phyloP scores from a whole-genome alignment of 2,797 vertebrate genomes.

The Xenopus petersii region DNA sequence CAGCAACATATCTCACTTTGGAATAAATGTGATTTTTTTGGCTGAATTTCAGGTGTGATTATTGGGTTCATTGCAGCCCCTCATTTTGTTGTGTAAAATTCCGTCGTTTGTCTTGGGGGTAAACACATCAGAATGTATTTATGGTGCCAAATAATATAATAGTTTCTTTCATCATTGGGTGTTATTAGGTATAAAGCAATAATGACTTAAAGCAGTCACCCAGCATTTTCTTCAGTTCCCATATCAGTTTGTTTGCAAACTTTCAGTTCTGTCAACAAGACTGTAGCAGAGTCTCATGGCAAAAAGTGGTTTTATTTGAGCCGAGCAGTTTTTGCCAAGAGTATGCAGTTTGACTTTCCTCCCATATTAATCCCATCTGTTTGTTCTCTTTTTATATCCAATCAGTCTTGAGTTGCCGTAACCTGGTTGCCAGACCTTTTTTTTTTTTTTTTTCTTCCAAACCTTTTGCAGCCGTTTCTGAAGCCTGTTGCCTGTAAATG shows the following conservation, averaged over 20 bases:
- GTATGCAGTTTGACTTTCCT: slow-evolving; percentile 8
- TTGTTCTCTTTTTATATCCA: slow-evolving; percentile 43
- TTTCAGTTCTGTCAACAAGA: slow-evolving; percentile 30
- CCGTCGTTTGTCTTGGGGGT: too few relatives aligned
- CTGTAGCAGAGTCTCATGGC: slow-evolving; percentile 29
- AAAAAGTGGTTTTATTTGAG: slow-evolving; percentile 20
- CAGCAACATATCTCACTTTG: too few relatives aligned
- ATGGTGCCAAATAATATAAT: too few relatives aligned
- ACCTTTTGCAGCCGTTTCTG: slow-evolving; percentile 29
- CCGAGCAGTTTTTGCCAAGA: slow-evolving; percentile 38
- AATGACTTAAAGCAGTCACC: too few relatives aligned
- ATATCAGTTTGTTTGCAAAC: slow-evolving; percentile 12
- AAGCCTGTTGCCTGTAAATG: slow-evolving; percentile 28
- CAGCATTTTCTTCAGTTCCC: not conserved
- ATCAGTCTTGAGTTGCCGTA: slow-evolving; percentile 33
- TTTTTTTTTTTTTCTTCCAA: slow-evolving; percentile 11
- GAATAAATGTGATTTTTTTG: too few relatives aligned
- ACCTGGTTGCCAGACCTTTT: slow-evolving; percentile 40
- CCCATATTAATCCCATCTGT: slow-evolving; percentile 44
- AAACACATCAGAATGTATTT: too few relatives aligned
- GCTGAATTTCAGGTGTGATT: too few relatives aligned
- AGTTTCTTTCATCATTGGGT: too few relatives aligned
- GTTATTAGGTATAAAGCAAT: too few relatives aligned
- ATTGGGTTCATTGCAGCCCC: too few relatives aligned
- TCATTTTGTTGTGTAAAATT: too few relatives aligned